Evolutionary conservation across 2,888 invertebrate species (phyloP).

Genomic region (Caenorhabditis sp.): DNA sequence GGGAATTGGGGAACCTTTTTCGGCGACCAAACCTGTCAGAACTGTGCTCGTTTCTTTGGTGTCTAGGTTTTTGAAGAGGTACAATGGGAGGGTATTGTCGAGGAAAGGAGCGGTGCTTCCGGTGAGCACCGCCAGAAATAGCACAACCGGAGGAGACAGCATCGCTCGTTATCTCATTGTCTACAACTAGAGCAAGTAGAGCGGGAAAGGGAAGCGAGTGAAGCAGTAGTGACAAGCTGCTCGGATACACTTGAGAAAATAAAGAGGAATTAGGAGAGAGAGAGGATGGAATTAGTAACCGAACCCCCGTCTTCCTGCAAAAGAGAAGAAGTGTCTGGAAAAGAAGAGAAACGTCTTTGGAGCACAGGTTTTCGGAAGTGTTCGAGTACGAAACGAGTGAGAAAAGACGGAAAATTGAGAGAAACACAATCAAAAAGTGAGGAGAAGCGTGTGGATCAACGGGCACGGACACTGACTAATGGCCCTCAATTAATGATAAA

Average conservation of each 20-base stretch:
- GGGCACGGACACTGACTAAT: slow-evolving; percentile 39
- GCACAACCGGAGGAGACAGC: slow-evolving; percentile 20
- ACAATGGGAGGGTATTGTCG: slow-evolving; percentile 68
- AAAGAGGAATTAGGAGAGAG: slow-evolving; percentile 38
- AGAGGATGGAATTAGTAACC: slow-evolving; percentile 42
- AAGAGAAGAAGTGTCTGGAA: background rate
- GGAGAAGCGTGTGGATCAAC: background rate
- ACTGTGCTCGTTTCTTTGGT: slow-evolving; percentile 44
- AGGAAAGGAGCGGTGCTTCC: slow-evolving; percentile 52
- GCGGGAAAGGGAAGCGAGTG: background rate
- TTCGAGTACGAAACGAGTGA: background rate
- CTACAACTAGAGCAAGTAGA: background rate
- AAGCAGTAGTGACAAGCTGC: slow-evolving; percentile 18
- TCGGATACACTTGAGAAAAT: slow-evolving; percentile 48
- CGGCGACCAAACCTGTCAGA: slow-evolving; percentile 30
- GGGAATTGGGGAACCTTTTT: slow-evolving; percentile 19
- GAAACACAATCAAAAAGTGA: slow-evolving; percentile 5
- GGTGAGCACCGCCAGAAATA: slow-evolving; percentile 38
- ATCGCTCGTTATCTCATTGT: slow-evolving; percentile 27
- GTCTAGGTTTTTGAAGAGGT: slow-evolving; percentile 64
- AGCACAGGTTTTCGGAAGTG: background rate
- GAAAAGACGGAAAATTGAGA: background rate
- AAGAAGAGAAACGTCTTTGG: background rate
- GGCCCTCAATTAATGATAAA: slow-evolving; percentile 47
- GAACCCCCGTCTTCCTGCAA: slow-evolving; percentile 51